Evolutionary conservation across 2,888 invertebrate genomes (phyloP).

Genomic region (Palloptera scutellata): DNA sequence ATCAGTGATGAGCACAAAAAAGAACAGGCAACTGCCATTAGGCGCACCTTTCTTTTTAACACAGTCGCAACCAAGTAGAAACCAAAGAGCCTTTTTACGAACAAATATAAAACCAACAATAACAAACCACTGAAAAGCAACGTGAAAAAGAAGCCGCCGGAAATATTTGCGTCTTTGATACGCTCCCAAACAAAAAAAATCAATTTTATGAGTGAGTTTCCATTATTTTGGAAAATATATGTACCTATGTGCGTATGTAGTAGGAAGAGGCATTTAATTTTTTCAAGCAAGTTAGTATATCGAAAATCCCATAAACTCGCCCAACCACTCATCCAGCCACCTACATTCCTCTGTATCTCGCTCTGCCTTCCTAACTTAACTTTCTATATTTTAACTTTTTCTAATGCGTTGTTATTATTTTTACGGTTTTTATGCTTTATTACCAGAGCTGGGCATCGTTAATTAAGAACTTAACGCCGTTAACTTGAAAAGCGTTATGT

Average conservation of each 20-base stretch:
- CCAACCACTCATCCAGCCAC: no score
- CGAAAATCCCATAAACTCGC: no score
- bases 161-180: no score
- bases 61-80: constrained; percentile 15
- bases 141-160: constrained; percentile 5
- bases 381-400: no score
- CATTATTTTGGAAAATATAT: neutral
- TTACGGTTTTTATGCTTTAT: no score
- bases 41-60: constrained; percentile 22
- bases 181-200: constrained; percentile 1
- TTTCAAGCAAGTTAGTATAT: neutral
- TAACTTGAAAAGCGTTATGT: no score
- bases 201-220: constrained; percentile 1
- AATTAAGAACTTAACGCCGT: no score
- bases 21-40: constrained; percentile 28
- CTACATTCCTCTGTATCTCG: no score
- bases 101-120: neutral
- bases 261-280: neutral
- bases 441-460: no score
- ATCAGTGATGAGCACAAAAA: neutral
- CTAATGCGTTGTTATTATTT: no score
- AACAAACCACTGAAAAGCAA: neutral
- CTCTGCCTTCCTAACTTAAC: no score
- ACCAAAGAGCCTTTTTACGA: neutral
- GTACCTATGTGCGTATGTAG: neutral